Evolutionary conservation across 2,888 invertebrate genomes (phyloP), one percentile per base, ranked within the genome.

Genomic region (Nebria salina): DNA sequence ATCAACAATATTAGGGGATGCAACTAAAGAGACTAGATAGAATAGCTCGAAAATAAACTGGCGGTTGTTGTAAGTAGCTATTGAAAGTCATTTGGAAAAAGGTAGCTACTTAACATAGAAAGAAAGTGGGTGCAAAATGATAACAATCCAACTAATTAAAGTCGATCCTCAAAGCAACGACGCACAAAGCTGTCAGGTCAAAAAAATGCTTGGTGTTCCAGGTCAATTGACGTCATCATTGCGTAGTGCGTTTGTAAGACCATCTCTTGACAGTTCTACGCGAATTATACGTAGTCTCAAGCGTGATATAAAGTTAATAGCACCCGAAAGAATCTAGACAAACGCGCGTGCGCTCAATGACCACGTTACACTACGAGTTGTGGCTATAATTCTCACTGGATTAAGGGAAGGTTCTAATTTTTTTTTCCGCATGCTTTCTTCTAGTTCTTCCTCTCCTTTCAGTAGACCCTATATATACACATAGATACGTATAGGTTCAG

Each of bases 371-470:
- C 75, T 25, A 65, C 25, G 75, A 65, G 64, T 26, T 72, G 73
- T 73, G 66, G 70, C 42, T 76, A 70, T 76, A 76, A 76, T 76
- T 76, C 76, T 76, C 76, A 42, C 70, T 66, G 76, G 76, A 76
- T 76, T 76, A 76, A 68, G 34, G 9, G 15, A 34, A 26, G 64
- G 64, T 75, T 65, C 54, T 20, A n/a, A 41, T 20, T 43, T 74
- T 20, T 20, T 20, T 74, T 8, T 25, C 42, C 74, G 25, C 9
- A 64, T 64, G 75, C 64, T 75, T 65, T 26, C 13, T 68, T 15
- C 26, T 68, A 34, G 5, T 34, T 34, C 34, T 34, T 34, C 5
- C 34, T 34, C 34, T 34, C 34, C 34, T 34, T 34, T 4, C 34
- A 4, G 4, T 34, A 34, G 2, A 34, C 20, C 66, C 66, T 54